These are phyloP conservation scores for Gandaritis pyraliata DNA, from an alignment of 2,888 invertebrate species.

Conservation along the genomic window DNA sequence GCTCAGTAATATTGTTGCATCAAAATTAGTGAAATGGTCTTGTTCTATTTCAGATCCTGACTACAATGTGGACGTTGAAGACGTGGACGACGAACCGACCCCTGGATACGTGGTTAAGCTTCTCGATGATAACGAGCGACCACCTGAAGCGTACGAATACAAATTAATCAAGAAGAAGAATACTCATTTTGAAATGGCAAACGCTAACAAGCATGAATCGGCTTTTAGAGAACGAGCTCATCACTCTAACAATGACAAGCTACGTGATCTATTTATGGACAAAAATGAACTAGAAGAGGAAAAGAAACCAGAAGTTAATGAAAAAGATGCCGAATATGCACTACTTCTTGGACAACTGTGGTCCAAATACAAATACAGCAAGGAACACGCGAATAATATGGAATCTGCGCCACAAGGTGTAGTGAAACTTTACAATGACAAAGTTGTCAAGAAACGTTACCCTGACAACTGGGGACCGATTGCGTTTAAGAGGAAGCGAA, in stretches of 20 bases:
- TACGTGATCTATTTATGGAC: slow-evolving; percentile 72
- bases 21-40: neutral
- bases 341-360: slow-evolving; percentile 82
- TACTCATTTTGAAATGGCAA: slow-evolving; percentile 43
- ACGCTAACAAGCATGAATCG: slow-evolving; percentile 63
- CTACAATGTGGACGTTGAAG: slow-evolving; percentile 68
- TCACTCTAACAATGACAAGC: slow-evolving; percentile 70
- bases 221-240: slow-evolving; percentile 76
- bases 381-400: slow-evolving; percentile 62
- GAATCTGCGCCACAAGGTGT: slow-evolving; percentile 73
- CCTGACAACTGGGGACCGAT: slow-evolving; percentile 80
- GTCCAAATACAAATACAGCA: slow-evolving; percentile 83
- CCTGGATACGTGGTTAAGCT: slow-evolving; percentile 72
- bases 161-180: slow-evolving; percentile 81
- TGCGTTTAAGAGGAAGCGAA: slow-evolving; percentile 79
- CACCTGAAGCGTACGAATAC: slow-evolving; percentile 83
- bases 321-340: slow-evolving; percentile 81
- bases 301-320: slow-evolving; percentile 60
- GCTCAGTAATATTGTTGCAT: neutral
- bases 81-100: slow-evolving; percentile 64
- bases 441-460: slow-evolving; percentile 74
- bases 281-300: slow-evolving; percentile 65
- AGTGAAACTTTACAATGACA: slow-evolving; percentile 76
- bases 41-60: slow-evolving; percentile 64
- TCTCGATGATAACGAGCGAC: slow-evolving; percentile 70